Percentiles rank a stretch among this genome's conserved stretches.
These are phyloP conservation scores for Ceratosolen solmsi DNA, from an alignment of 1,140 invertebrate species.

Conservation along the genomic window DNA sequence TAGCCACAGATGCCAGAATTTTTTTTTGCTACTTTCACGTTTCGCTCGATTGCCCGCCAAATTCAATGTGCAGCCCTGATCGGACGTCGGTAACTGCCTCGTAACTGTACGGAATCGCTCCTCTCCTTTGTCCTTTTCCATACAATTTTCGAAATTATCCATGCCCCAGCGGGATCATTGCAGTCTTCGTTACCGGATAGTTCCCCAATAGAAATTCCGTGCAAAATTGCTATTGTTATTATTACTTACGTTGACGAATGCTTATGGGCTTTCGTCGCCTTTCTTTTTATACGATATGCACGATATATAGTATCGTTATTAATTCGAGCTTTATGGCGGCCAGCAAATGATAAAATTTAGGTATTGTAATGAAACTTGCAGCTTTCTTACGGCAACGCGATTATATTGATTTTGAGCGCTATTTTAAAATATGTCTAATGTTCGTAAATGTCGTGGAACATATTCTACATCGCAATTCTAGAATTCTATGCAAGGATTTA, in stretches of 20 bases:
- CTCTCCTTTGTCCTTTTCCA: not conserved
- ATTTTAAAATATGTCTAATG: too few species aligned
- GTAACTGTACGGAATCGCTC: not conserved
- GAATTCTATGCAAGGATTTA: not conserved
- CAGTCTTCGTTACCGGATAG: not conserved
- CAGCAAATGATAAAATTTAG: not conserved
- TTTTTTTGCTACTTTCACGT: not conserved
- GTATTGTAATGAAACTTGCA: too few species aligned
- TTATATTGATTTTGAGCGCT: not conserved
- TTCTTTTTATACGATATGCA: not conserved
- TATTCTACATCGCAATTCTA: too few species aligned
- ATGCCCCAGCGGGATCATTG: slow-evolving; percentile 22
- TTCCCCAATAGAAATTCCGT: not conserved
- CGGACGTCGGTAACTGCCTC: not conserved
- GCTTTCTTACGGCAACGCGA: not conserved
- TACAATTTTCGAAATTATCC: slow-evolving; percentile 25
- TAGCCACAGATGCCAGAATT: not conserved
- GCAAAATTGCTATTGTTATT: too few species aligned
- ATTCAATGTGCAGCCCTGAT: not conserved
- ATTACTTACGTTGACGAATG: not conserved
- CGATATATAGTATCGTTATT: not conserved
- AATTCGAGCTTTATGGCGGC: not conserved
- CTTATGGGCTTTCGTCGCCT: not conserved
- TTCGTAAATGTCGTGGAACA: too few species aligned
- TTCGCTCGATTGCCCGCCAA: not conserved